Evolutionary conservation across 1,140 invertebrate genomes (phyloP), one percentile per base, ranked within the genome.

Genomic region (Microplitis mediator): DNA sequence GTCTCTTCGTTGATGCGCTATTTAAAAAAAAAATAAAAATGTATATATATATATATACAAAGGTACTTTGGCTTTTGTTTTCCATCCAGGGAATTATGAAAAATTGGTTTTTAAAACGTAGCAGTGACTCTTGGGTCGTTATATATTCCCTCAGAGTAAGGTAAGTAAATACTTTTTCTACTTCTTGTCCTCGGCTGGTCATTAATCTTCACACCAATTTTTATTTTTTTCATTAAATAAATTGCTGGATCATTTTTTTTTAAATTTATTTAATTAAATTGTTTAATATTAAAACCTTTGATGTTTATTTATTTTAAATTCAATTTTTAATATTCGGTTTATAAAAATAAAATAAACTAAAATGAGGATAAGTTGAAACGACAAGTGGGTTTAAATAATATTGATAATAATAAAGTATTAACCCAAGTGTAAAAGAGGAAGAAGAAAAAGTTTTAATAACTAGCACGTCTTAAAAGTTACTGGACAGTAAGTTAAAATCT

Each of bases 401-500:
- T 23, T 23, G 23, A 23, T 9, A 45, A 45, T 45, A 3, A 45
- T 45, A 45, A 45, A 45, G 11, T 45, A 45, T 45, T 5, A 72
- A 52, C 32, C 14, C 23, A 23, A 23, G 23, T 23, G 23, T 23
- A 23, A 23, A n/a, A 69, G 35, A 45, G 8, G 11, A 69, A 70
- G 76, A 75, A 62, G 74, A 69, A 76, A 75, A 67, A 75, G 78
- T 80, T 80, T 79, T 81, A 80, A 81, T 80, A 76, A 80, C 74
- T 74, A 69, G 70, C 60, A 66, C 74, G 65, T 70, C 68, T 63
- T 60, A 73, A 71, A 74, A 79, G 79, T 79, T 78, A 80, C 74
- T 75, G 51, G 73, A 63, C 67, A 76, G 76, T 79, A 81, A 80
- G 74, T 81, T 78, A 75, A 80, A 82, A 82, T 82, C 77, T 80